Evolutionary conservation across 2,888 invertebrate genomes (phyloP).

Genomic region (Deilephila elpenor): DNA sequence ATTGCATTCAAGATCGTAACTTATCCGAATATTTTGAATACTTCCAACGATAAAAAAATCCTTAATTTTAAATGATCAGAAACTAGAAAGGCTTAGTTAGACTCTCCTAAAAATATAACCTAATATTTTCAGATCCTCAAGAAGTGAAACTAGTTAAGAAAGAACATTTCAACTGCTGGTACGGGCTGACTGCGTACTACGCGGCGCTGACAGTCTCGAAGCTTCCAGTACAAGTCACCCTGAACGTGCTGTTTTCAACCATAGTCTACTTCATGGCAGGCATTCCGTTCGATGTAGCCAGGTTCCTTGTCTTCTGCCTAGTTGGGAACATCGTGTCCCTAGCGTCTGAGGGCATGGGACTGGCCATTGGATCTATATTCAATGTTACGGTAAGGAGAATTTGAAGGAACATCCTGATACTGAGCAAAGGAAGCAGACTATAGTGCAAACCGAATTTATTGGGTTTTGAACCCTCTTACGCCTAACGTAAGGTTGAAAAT

Average conservation of each 20-base stretch:
- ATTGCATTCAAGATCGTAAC: too few species aligned
- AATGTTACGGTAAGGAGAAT: conserved; percentile 84
- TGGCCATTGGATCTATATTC: conserved; percentile 90
- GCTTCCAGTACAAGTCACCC: conserved; percentile 84
- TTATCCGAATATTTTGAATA: too few species aligned
- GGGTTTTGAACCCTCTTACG: too few species aligned
- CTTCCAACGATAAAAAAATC: too few species aligned
- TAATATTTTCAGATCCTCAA: conserved; percentile 82
- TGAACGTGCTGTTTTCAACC: conserved; percentile 85
- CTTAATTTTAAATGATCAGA: too few species aligned
- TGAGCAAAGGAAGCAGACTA: neutral
- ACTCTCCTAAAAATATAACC: neutral
- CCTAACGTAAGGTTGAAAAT: too few species aligned
- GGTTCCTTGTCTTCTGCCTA: conserved; percentile 88
- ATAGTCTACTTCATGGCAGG: conserved; percentile 88
- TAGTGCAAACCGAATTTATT: too few species aligned
- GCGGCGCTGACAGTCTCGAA: conserved; percentile 86
- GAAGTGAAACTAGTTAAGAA: conserved; percentile 88
- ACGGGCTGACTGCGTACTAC: conserved; percentile 86
- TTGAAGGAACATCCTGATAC: conserved; percentile 8
- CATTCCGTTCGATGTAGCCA: conserved; percentile 86
- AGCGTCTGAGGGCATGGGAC: conserved; percentile 91
- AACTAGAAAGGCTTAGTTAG: too few species aligned
- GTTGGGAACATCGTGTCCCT: conserved; percentile 89
- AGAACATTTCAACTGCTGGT: conserved; percentile 89